Evolutionary conservation across 1,140 invertebrate species (phyloP).

Genomic region (Penaeus vannamei): DNA sequence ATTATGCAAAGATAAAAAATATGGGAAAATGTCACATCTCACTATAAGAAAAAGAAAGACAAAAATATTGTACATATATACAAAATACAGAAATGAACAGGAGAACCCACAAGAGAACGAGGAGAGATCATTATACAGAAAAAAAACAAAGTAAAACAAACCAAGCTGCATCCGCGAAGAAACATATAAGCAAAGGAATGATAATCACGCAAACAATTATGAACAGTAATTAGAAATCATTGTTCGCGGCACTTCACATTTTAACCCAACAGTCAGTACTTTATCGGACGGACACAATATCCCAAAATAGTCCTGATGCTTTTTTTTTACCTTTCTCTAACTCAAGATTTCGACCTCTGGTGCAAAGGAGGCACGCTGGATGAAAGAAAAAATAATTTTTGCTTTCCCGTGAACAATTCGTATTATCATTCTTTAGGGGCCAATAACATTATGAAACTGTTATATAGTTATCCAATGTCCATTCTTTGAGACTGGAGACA

Average conservation of each 20-base stretch:
- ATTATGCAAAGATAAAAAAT: neutral
- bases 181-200: no score
- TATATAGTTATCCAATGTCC: neutral
- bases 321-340: conserved; percentile 1
- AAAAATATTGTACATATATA: no score
- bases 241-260: no score
- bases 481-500: no score
- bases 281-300: neutral
- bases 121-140: no score
- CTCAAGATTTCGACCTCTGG: conserved; percentile 28
- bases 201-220: no score
- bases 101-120: no score
- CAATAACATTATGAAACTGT: neutral
- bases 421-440: neutral
- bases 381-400: neutral
- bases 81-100: no score
- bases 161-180: no score
- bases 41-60: no score
- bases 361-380: conserved; percentile 56
- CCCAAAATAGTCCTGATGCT: conserved; percentile 23
- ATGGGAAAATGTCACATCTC: neutral
- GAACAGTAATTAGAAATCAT: no score
- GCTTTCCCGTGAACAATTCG: neutral
- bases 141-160: no score
- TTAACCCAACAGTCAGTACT: neutral